Conservation (phyloP, 2,888 invertebrate genomes). For the Phragmatobia fuliginosa region DNA sequence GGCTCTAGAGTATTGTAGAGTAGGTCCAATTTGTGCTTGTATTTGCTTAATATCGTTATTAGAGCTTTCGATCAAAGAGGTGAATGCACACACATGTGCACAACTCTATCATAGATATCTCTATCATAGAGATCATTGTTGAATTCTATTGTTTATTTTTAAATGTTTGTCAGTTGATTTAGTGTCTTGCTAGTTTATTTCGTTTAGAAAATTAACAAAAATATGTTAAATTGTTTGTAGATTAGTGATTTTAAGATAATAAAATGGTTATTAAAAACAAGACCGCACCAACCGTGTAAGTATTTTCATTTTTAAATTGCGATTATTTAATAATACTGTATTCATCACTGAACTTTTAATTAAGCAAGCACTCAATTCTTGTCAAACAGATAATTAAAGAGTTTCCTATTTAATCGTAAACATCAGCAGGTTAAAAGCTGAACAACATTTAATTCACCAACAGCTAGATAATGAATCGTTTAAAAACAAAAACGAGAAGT, state of each 20-base stretch:
- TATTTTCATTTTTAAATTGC: slow-evolving; percentile 16
- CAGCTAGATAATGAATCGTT: background rate
- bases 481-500: background rate
- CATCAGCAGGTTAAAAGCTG: background rate
- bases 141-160: slow-evolving; percentile 27
- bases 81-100: background rate
- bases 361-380: background rate
- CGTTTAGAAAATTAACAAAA: slow-evolving; percentile 33
- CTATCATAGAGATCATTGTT: background rate
- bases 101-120: slow-evolving; percentile 1
- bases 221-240: slow-evolving; percentile 47
- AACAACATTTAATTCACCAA: background rate
- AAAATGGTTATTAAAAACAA: slow-evolving; percentile 55
- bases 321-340: background rate
- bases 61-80: slow-evolving; percentile 2
- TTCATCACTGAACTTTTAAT: background rate
- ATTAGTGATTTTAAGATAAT: slow-evolving; percentile 20
- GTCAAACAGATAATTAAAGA: background rate
- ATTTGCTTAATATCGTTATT: background rate
- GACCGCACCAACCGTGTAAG: slow-evolving; percentile 47
- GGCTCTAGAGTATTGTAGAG: no score
- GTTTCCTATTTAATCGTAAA: background rate
- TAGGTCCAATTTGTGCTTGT: background rate
- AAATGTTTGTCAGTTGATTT: slow-evolving; percentile 34
- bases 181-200: slow-evolving; percentile 20